phyloP scores from a whole-genome alignment of 2,797 vertebrate species.

The Cyclura pinguis region DNA sequence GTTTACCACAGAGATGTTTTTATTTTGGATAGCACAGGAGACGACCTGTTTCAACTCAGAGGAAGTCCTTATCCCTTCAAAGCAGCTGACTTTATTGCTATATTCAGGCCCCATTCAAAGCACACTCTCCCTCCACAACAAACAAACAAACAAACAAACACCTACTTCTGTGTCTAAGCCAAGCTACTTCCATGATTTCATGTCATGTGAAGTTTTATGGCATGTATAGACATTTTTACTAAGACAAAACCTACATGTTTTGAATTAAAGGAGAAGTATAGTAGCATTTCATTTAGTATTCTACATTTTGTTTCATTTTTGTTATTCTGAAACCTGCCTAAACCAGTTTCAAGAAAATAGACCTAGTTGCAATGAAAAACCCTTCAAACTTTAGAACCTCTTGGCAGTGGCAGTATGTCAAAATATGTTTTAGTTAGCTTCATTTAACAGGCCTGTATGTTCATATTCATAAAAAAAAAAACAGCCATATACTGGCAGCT shows the following conservation, averaged over 20 bases:
- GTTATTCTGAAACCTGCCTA: neutral
- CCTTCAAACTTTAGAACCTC: neutral
- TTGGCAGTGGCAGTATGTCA: neutral
- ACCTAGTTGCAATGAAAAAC: neutral
- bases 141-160: too few species aligned
- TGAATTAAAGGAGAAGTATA: too few species aligned
- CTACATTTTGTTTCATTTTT: neutral
- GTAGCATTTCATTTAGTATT: neutral
- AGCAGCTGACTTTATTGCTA: neutral
- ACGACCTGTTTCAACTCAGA: neutral
- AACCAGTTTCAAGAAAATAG: neutral
- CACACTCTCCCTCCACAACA: neutral
- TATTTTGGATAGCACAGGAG: neutral
- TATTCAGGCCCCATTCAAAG: neutral
- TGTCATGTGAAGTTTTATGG: neutral
- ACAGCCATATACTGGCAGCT: constrained; percentile 4
- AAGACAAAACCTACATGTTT: neutral
- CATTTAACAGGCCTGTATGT: constrained; percentile 1
- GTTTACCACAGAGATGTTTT: too few species aligned
- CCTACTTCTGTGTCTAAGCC: neutral
- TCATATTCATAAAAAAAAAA: neutral
- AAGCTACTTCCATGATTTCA: neutral
- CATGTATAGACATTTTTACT: neutral
- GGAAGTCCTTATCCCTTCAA: neutral
- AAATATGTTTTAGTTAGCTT: constrained; percentile 17